Conservation (phyloP, 2,113 vertebrate species). For the Uria aalge region DNA sequence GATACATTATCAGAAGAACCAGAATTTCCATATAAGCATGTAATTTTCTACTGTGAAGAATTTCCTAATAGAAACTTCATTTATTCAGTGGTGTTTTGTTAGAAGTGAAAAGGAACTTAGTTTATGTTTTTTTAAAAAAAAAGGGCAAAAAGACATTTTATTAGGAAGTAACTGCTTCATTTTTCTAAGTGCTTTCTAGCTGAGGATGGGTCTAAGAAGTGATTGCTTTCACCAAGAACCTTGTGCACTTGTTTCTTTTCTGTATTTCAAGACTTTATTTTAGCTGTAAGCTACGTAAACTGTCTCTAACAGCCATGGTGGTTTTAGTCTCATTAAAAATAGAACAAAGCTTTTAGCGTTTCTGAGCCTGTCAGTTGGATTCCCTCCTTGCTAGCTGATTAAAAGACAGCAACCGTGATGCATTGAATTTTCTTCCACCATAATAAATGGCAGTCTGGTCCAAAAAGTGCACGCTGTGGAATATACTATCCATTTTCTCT, state of each 20-base stretch:
- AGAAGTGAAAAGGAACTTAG: neutral
- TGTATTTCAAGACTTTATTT: constrained; percentile 6
- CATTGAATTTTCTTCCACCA: neutral
- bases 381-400: constrained; percentile 28
- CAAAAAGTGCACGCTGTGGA: neutral
- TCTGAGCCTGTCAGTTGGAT: constrained; percentile 43
- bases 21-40: neutral
- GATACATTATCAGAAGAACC: neutral
- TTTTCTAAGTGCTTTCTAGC: neutral
- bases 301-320: neutral
- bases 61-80: neutral
- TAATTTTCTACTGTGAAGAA: neutral
- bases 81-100: neutral
- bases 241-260: neutral
- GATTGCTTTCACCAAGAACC: neutral
- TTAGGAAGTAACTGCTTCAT: neutral
- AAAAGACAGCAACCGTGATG: constrained; percentile 31
- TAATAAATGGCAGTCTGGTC: neutral
- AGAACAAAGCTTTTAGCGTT: constrained; percentile 56
- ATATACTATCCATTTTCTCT: neutral
- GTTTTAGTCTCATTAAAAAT: constrained; percentile 59
- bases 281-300: constrained; percentile 27
- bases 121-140: neutral
- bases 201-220: neutral
- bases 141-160: neutral